Base-by-base conservation (phyloP, 2,888 invertebrate genomes). In the Megamerina dolium region DNA sequence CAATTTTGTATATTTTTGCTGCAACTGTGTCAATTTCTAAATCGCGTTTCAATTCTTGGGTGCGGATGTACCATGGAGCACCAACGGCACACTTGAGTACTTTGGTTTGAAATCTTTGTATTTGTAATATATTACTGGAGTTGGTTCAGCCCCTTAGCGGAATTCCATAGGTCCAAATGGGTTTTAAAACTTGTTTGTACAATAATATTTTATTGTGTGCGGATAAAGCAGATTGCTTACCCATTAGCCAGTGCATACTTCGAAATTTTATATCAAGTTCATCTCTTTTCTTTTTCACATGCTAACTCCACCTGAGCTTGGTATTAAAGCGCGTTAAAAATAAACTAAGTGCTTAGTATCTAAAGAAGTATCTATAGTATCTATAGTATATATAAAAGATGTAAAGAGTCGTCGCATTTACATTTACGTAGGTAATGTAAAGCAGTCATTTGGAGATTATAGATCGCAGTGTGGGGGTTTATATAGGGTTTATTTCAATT, bases 101-200 rank as follows among this genome's bases (percentile, higher is more conserved):
- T 30, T 30, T 30, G 30, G 10, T 30, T 2, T 30, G 30, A 13
- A 30, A 9, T 30, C 30, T 30, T 30, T 30, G 30, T 30, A 30
- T 2, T 6, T 2, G 30, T 13, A 6, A 5, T 9, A 20, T 33
- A 29, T 23, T 41, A 10, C 19, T 13, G 10, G 16, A n/a, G 16
- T 19, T 20, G 13, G 41, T 5, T 17, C 29, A 27, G n/a, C 41
- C 41, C 41, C 35, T 27, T 8, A 41, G 29, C n/a, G 23, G 41
- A 4, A 29, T 27, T 3, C 35, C 41, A 19, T 41, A 41, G 13
- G 26, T 35, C 41, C 23, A 41, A 2, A 35, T 27, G 6, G 41
- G 35, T 14, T 19, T 34, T 18, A 41, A 14, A 5, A 41, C 19
- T 13, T 36, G 36, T 21, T 41, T 41, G 23, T 41, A 41, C 17